Evolutionary conservation across 1,140 invertebrate genomes (phyloP), one percentile per base, ranked within the genome.

Genomic region (Marisa cornuarietis): DNA sequence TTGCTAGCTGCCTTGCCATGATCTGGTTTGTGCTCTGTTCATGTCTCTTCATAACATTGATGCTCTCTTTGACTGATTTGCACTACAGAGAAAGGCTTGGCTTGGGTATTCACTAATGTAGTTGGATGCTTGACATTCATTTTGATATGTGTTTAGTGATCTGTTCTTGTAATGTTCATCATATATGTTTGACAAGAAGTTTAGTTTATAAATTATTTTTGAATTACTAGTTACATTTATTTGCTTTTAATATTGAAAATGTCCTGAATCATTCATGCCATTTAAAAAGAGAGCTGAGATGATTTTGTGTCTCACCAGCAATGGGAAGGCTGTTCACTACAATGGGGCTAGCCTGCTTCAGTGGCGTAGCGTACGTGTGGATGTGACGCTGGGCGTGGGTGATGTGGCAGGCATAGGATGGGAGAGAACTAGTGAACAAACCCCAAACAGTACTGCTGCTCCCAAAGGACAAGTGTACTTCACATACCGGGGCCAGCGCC

Each of bases 361-460:
- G 81, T 92, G 91, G 91, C 84, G 87, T 42, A 90, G 89, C 84
- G 88, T 90, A 3, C 84, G 90, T 18, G 84, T 92, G 49, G 90
- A 91, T 79, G 86, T 89, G 14, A 83, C 78, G 8, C 83, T 92
- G 13, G 86, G 83, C 73, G 82, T 87, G 42, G 90, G 90, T 13
- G 91, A 91, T 82, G 85, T 91, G n/a, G 89, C 89, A 71, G 91
- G 91, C 26, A 87, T 91, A 63, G 90, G 90, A 58, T 92, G 90
- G 91, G 89, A 91, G 85, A 87, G 88, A 78, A 85, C 85, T 9
- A 81, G 81, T 9, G 82, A 85, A 8, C 85, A 87, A 69, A 83
- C 81, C 68, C 85, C 86, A 13, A 87, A 84, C 79, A 79, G 81
- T 51, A 54, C 22, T 3, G 62, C 51, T 20, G 51, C 52, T 11